Evolutionary conservation across 2,113 vertebrate species (phyloP).

Genomic region (Bos indicus): DNA sequence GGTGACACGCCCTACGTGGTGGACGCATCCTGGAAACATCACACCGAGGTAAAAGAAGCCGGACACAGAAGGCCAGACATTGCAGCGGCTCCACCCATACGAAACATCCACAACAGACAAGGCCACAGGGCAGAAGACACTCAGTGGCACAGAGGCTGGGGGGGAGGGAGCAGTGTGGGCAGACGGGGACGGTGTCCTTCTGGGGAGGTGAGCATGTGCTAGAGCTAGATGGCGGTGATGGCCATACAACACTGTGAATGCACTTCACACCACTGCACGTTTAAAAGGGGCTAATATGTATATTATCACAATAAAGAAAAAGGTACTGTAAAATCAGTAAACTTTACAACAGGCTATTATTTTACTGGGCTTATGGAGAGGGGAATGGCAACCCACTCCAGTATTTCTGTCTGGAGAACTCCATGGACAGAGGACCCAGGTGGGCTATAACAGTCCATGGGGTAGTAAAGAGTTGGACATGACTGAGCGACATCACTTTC

Average conservation of each 20-base stretch:
- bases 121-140: background rate
- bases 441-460: background rate
- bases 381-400: background rate
- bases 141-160: rapidly evolving
- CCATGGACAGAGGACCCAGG: background rate
- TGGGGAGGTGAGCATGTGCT: background rate
- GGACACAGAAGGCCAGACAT: background rate
- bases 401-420: background rate
- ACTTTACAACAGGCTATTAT: background rate
- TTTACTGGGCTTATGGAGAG: background rate
- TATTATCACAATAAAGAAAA: background rate
- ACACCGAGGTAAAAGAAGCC: background rate
- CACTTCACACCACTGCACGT: background rate
- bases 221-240: background rate
- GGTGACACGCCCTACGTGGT: background rate
- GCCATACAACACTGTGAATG: background rate
- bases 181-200: background rate
- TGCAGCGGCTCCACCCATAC: background rate
- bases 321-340: background rate
- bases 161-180: background rate
- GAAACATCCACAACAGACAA: background rate
- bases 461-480: background rate
- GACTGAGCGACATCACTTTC: background rate
- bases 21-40: background rate
- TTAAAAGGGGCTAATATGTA: background rate